phyloP scores from a whole-genome alignment of 1,140 invertebrate genomes.

The Drosophila ercepeae region DNA sequence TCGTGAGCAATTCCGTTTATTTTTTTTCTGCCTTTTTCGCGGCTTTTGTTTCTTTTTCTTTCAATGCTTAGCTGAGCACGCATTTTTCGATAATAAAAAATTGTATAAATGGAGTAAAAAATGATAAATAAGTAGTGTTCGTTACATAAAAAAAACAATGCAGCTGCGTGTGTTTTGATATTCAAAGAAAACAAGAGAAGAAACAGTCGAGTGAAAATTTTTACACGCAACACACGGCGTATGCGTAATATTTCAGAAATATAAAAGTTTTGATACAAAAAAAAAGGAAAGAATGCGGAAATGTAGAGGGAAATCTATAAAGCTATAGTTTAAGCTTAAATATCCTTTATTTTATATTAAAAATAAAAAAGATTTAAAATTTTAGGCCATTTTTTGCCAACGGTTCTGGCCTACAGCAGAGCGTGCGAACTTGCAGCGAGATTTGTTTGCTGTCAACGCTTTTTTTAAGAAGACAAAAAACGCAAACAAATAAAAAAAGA shows the following conservation, averaged over 20 bases:
- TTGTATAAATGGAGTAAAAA: slow-evolving; percentile 14
- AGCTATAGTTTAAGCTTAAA: too few relatives aligned
- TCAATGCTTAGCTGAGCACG: slow-evolving; percentile 53
- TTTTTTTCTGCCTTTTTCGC: slow-evolving; percentile 11
- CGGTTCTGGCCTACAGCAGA: slow-evolving; percentile 50
- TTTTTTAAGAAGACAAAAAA: slow-evolving; percentile 11
- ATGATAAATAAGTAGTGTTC: slow-evolving; percentile 10
- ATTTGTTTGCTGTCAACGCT: slow-evolving; percentile 43
- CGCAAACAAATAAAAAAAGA: background rate
- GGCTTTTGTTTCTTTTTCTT: slow-evolving; percentile 11
- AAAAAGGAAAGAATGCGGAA: slow-evolving; percentile 21
- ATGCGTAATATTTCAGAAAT: slow-evolving; percentile 27
- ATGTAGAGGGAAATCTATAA: background rate
- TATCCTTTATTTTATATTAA: background rate
- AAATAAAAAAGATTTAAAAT: too few relatives aligned
- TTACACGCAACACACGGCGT: slow-evolving; percentile 40
- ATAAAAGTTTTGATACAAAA: background rate
- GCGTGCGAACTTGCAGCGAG: slow-evolving; percentile 55
- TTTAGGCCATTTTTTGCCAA: background rate
- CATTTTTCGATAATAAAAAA: slow-evolving; percentile 50
- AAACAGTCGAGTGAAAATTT: slow-evolving; percentile 18
- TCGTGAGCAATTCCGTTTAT: slow-evolving; percentile 39
- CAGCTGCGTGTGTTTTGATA: slow-evolving; percentile 38
- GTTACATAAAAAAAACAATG: slow-evolving; percentile 45
- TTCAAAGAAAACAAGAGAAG: slow-evolving; percentile 19